phyloP scores from a whole-genome alignment of 1,140 invertebrate species.

The Aradophagus sp. region DNA sequence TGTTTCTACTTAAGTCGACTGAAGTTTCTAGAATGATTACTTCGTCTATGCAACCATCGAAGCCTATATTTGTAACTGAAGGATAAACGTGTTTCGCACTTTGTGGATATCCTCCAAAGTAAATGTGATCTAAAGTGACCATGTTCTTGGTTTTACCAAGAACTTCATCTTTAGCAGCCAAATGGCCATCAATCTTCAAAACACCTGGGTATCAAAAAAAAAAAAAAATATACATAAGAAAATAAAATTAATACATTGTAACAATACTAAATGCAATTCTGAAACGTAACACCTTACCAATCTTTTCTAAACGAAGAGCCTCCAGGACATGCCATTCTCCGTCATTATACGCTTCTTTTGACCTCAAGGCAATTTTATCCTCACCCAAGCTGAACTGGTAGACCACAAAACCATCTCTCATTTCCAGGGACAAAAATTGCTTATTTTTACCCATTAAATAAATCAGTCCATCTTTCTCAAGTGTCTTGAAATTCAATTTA shows the following conservation, averaged over 20 bases:
- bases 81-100: conserved; percentile 77
- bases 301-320: conserved; percentile 79
- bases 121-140: conserved; percentile 81
- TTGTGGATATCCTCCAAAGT: conserved; percentile 90
- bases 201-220: too few species aligned
- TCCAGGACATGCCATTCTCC: conserved; percentile 88
- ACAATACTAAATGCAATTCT: too few species aligned
- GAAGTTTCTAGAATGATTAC: conserved; percentile 83
- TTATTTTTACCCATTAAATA: conserved; percentile 85
- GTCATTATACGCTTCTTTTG: conserved; percentile 83
- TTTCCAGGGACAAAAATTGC: conserved; percentile 89
- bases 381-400: conserved; percentile 83
- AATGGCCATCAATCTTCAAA: conserved; percentile 81
- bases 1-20: conserved; percentile 86
- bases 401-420: conserved; percentile 84
- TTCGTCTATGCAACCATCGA: conserved; percentile 95
- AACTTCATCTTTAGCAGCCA: conserved; percentile 68
- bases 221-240: too few species aligned
- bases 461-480: conserved; percentile 88
- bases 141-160: conserved; percentile 69
- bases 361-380: conserved; percentile 77
- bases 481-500: conserved; percentile 88
- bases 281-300: conserved; percentile 64
- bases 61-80: conserved; percentile 83
- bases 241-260: conserved; percentile 6